Base-by-base conservation (phyloP, 2,113 vertebrate species). In the Pomatostomus ruficeps region DNA sequence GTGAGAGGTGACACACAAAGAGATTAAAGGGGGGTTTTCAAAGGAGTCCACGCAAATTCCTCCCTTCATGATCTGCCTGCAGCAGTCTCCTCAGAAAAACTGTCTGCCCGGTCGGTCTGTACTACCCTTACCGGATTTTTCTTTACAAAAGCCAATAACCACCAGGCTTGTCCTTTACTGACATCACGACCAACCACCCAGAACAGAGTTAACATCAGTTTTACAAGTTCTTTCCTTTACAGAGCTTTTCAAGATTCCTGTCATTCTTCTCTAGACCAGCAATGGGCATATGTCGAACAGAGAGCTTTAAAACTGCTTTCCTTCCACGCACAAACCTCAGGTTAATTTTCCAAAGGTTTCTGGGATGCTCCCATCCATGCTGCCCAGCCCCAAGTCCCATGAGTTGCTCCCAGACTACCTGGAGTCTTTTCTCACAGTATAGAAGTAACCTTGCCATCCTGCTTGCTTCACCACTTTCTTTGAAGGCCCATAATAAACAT, bases 401-500 rank as follows among this genome's bases (percentile, higher is more conserved):
- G 2, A 61, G 29, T 7, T 93, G 5, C 10, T 20, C 11, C 17
- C 29, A 58, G 31, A 19, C 3, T 24, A 23, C 1, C 14, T 63
- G 57, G 29, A 54, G 71, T 36, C n/a, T 71, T 81, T 59, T 63
- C 36, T 36, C 21, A 29, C 0, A 0, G 9, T 72, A 80, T 14
- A 83, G 43, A 57, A 68, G 36, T 70, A 78, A 91, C 65, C 57
- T 94, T 88, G 67, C 31, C 31, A 63, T 48, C n/a, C 68, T 81
- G 28, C 78, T 94, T 93, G 65, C 57, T 85, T 84, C 65, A 55
- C 38, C 66, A 35, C 22, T 91, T 89, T 55, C 28, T 89, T 85
- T 76, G 82, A 94, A 88, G 58, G 33, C 42, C n/a, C 16, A 43
- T 84, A 93, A 89, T 67, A 95, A 97, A 94, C 74, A 81, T 49